A percentile compares a stretch with the other conserved stretches of the same genome.
Conservation (phyloP, 2,113 vertebrate species). For the Halichoerus grypus region DNA sequence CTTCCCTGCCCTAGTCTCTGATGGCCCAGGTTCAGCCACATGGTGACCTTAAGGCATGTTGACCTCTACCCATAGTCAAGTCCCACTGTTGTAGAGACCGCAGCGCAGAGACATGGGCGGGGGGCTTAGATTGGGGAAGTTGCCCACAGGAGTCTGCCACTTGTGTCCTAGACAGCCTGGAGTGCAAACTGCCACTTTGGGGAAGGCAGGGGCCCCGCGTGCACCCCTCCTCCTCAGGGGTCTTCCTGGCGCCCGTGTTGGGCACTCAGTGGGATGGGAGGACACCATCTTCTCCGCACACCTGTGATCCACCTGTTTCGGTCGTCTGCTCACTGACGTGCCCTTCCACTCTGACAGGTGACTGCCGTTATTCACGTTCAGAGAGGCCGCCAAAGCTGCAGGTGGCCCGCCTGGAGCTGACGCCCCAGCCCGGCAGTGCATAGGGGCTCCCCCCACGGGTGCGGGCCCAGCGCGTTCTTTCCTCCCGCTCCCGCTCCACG, state of each 20-base stretch:
- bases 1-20: background rate
- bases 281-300: fast-evolving
- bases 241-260: background rate
- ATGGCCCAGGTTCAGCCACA: background rate
- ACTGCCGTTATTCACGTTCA: background rate
- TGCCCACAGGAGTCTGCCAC: background rate
- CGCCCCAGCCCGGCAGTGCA: fast-evolving
- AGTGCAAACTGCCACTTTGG: background rate
- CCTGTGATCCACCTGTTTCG: fast-evolving
- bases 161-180: background rate
- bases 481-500: background rate
- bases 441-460: fast-evolving
- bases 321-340: background rate
- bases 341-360: background rate
- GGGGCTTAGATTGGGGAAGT: background rate
- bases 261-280: background rate
- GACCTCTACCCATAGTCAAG: background rate
- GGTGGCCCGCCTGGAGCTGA: background rate
- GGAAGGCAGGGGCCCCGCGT: background rate
- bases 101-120: background rate
- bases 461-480: no score
- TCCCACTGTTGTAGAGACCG: background rate
- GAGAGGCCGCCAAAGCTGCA: background rate
- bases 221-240: no score
- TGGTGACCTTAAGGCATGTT: background rate